phyloP scores from a whole-genome alignment of 2,797 vertebrate genomes.

The Synanceia verrucosa region DNA sequence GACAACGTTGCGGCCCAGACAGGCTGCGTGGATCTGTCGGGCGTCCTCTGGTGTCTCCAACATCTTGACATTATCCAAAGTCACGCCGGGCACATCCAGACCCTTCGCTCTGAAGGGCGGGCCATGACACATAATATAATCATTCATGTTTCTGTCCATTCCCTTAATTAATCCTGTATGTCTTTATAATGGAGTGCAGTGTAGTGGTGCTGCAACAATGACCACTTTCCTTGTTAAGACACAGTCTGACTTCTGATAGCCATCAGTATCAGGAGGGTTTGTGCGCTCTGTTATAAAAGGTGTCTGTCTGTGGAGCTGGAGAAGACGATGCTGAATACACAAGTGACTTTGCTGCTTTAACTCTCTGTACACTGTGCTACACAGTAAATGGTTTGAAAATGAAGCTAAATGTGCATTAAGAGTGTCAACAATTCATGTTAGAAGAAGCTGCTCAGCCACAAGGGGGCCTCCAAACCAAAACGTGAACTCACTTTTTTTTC shows the following conservation, averaged over 20 bases:
- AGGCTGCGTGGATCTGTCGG: constrained; percentile 77
- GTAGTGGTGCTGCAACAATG: neutral
- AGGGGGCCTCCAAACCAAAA: no score
- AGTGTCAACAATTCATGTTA: neutral
- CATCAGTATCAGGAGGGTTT: neutral
- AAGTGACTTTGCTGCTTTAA: no score
- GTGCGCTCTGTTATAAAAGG: no score
- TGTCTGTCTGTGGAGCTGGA: neutral
- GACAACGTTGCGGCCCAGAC: constrained; percentile 77
- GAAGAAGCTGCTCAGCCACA: neutral
- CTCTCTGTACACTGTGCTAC: neutral
- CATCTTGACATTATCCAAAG: constrained; percentile 78
- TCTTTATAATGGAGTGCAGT: neutral
- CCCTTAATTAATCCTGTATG: no score
- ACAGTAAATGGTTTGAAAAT: neutral
- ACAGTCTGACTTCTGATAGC: no score
- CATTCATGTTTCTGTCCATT: no score
- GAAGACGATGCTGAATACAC: neutral
- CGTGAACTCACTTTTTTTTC: neutral
- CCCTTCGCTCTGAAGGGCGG: constrained; percentile 74
- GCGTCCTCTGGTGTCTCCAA: constrained; percentile 86
- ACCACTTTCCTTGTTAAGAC: neutral
- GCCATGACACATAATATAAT: no score
- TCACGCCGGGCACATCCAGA: constrained; percentile 80
- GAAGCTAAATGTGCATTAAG: neutral